Evolutionary conservation across 1,140 invertebrate genomes (phyloP).

Genomic region (Drosophila takahashii): DNA sequence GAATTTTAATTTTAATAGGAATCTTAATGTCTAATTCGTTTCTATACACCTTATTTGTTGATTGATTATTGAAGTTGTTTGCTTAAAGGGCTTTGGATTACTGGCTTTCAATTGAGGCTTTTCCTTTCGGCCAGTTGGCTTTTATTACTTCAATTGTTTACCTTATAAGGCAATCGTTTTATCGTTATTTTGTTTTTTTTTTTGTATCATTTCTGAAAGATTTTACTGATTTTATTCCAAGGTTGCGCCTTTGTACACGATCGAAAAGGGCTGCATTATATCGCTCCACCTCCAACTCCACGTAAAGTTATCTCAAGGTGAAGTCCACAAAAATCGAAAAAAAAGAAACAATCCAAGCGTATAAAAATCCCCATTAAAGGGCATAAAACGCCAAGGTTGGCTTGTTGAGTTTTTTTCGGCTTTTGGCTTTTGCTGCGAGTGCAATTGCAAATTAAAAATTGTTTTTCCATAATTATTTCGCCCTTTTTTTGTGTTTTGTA

Average conservation of each 20-base stretch:
- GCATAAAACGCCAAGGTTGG: slow-evolving; percentile 40
- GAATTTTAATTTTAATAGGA: no score
- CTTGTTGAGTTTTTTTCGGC: slow-evolving; percentile 14
- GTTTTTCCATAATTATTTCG: slow-evolving; percentile 28
- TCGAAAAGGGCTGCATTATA: slow-evolving; percentile 37
- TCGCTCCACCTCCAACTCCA: slow-evolving; percentile 5
- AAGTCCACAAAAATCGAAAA: background rate
- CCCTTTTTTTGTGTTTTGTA: background rate
- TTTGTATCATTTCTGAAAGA: slow-evolving; percentile 1
- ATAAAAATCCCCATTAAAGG: slow-evolving; percentile 44
- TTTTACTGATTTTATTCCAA: slow-evolving; percentile 9
- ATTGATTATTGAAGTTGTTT: slow-evolving; percentile 36
- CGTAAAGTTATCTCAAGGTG: slow-evolving; percentile 36
- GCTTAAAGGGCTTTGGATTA: background rate
- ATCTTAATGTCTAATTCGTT: background rate
- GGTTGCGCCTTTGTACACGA: slow-evolving; percentile 15
- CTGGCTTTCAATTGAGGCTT: slow-evolving; percentile 16
- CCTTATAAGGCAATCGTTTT: slow-evolving; percentile 2
- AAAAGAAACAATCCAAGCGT: background rate
- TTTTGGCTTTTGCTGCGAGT: slow-evolving; percentile 5
- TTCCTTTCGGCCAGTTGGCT: background rate
- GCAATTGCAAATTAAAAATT: slow-evolving; percentile 40
- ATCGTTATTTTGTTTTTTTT: background rate
- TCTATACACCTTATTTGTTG: background rate
- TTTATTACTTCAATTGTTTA: slow-evolving; percentile 4